Evolutionary conservation across 1,140 invertebrate species (phyloP).

Genomic region (Hyles euphorbiae): DNA sequence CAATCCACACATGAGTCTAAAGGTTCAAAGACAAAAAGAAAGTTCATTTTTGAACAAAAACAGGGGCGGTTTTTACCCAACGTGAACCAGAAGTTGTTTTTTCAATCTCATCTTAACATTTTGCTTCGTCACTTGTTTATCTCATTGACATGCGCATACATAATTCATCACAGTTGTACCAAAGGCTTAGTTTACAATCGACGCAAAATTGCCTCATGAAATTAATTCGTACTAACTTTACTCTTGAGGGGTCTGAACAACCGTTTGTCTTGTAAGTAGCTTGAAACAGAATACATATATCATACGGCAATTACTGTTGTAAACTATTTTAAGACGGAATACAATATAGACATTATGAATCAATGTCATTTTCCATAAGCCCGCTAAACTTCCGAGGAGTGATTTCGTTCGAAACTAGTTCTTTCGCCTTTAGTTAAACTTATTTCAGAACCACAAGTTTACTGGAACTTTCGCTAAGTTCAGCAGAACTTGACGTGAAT

Average conservation of each 20-base stretch:
- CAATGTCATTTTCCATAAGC: slow-evolving; percentile 48
- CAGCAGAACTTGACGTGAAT: slow-evolving; percentile 40
- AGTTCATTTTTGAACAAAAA: slow-evolving; percentile 50
- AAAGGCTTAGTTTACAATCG: slow-evolving; percentile 11
- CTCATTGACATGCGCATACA: slow-evolving; percentile 23
- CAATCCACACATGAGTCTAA: slow-evolving; percentile 55
- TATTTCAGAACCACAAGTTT: slow-evolving; percentile 53
- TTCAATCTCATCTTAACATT: slow-evolving; percentile 26
- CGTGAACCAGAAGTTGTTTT: slow-evolving; percentile 33
- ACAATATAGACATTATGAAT: slow-evolving; percentile 38
- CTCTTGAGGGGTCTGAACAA: neutral
- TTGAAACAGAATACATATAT: too few species aligned
- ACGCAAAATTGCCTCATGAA: slow-evolving; percentile 3
- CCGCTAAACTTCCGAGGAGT: slow-evolving; percentile 49
- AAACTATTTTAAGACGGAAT: slow-evolving; percentile 7
- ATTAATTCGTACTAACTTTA: slow-evolving; percentile 5
- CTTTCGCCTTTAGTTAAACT: slow-evolving; percentile 52
- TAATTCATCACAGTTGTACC: slow-evolving; percentile 15
- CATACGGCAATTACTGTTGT: neutral
- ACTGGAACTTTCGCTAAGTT: slow-evolving; percentile 45
- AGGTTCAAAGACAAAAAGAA: slow-evolving; percentile 60
- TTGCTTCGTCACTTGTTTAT: slow-evolving; percentile 25
- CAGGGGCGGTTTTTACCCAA: slow-evolving; percentile 36
- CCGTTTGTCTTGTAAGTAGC: too few species aligned
- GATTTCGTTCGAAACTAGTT: slow-evolving; percentile 46